Percentiles rank a stretch among this genome's conserved stretches.
These are phyloP conservation scores for Sitophilus oryzae DNA, from an alignment of 1,140 invertebrate species.

Conservation along the genomic window DNA sequence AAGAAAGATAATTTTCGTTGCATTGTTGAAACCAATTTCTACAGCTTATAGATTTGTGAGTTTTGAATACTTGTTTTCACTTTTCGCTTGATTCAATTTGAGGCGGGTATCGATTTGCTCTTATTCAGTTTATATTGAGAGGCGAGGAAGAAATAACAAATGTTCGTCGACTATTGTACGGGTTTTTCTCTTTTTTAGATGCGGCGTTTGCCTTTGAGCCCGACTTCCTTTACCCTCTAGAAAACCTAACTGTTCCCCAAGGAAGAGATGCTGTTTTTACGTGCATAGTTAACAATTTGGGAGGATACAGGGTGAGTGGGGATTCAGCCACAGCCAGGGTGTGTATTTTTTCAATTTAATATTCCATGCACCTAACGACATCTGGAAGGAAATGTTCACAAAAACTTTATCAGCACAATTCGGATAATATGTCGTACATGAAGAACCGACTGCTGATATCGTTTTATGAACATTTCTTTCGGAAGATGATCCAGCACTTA, in stretches of 20 bases:
- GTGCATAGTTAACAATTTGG: slow-evolving; percentile 84
- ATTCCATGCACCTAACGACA: slow-evolving; percentile 28
- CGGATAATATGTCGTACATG: no score
- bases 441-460: no score
- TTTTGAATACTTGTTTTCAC: no score
- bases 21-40: no score
- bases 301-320: slow-evolving; percentile 89
- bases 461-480: slow-evolving; percentile 12
- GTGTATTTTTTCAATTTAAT: slow-evolving; percentile 52
- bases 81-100: no score
- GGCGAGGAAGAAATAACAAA: no score
- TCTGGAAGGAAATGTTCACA: neutral
- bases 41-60: no score
- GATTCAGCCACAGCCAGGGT: slow-evolving; percentile 72
- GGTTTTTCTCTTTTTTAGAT: slow-evolving; percentile 34
- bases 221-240: slow-evolving; percentile 76
- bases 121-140: no score
- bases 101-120: no score
- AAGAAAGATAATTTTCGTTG: no score
- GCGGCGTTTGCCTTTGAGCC: slow-evolving; percentile 65
- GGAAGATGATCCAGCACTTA: slow-evolving; percentile 8
- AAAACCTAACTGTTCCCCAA: slow-evolving; percentile 81
- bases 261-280: slow-evolving; percentile 84
- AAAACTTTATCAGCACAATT: no score
- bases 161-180: no score